These are phyloP conservation scores for Dreissena polymorpha DNA, from an alignment of 1,140 invertebrate species.

Conservation along the genomic window DNA sequence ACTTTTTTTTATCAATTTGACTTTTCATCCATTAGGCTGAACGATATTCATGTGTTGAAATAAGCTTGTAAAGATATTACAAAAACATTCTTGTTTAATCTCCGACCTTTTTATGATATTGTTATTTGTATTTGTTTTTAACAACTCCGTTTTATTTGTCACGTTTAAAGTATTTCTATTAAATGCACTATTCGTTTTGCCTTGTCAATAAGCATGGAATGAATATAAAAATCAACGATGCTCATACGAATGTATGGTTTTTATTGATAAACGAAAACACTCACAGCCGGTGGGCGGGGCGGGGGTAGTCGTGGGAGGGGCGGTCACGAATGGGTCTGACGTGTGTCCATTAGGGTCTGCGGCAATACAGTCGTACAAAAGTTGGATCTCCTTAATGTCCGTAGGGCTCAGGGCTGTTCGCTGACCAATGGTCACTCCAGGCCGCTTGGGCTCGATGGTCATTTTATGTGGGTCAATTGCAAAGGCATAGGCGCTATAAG, in stretches of 20 bases:
- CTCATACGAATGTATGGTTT: neutral
- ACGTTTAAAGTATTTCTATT: no score
- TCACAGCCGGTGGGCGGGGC: conserved; percentile 27
- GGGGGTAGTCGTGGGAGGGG: conserved; percentile 10
- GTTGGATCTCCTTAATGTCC: conserved; percentile 63
- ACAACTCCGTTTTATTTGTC: no score
- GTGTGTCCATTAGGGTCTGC: neutral
- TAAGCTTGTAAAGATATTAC: no score
- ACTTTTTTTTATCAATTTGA: no score
- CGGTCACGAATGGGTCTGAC: conserved; percentile 12
- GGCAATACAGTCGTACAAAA: conserved; percentile 60
- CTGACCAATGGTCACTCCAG: conserved; percentile 64
- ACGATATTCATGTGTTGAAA: no score
- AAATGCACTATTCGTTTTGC: no score
- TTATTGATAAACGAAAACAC: neutral
- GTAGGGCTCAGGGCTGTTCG: conserved; percentile 58
- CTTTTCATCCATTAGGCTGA: no score
- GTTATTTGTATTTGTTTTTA: no score
- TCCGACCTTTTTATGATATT: no score
- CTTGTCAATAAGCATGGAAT: no score
- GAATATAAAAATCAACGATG: no score
- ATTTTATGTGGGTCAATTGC: conserved; percentile 80
- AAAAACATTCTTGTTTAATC: no score
- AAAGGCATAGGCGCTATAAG: conserved; percentile 96
- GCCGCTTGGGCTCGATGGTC: conserved; percentile 80